A percentile compares a stretch with the other conserved stretches of the same genome.
Conservation (phyloP, 2,113 vertebrate genomes). For the Colius striatus region DNA sequence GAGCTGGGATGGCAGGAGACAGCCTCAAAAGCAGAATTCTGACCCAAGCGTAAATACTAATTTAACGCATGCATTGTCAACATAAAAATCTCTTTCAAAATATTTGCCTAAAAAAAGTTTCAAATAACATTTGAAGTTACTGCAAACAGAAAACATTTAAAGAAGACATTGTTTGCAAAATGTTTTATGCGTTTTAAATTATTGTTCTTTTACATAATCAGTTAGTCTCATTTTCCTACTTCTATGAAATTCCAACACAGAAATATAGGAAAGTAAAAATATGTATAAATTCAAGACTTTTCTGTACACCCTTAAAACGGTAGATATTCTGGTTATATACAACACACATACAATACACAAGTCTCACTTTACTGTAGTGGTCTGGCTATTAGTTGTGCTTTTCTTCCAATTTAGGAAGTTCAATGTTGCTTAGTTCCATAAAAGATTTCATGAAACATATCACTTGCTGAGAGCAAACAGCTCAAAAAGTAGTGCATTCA, state of each 20-base stretch:
- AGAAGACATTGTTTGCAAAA: neutral
- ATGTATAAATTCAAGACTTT: neutral
- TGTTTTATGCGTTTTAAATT: conserved; percentile 31
- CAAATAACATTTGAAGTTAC: conserved; percentile 4
- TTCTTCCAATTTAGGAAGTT: conserved; percentile 27
- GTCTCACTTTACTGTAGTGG: conserved; percentile 53
- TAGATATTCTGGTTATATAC: conserved; percentile 13
- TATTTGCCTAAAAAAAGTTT: neutral
- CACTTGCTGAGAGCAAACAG: neutral
- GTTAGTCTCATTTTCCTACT: neutral
- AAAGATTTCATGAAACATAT: conserved; percentile 10
- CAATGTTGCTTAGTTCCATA: neutral
- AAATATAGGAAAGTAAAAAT: neutral
- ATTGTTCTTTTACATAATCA: neutral
- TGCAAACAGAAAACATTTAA: conserved; percentile 5
- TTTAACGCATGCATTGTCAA: neutral
- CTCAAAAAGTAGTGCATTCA: conserved; percentile 43
- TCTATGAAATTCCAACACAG: neutral
- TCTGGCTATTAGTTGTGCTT: conserved; percentile 39
- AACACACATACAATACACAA: conserved; percentile 27
- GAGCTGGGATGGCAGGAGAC: neutral
- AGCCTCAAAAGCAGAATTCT: neutral
- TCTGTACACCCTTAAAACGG: neutral
- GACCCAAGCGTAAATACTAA: neutral
- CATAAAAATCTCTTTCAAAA: neutral